These are phyloP conservation scores for Drosophila recens DNA, from an alignment of 2,888 invertebrate genomes.

Conservation along the genomic window DNA sequence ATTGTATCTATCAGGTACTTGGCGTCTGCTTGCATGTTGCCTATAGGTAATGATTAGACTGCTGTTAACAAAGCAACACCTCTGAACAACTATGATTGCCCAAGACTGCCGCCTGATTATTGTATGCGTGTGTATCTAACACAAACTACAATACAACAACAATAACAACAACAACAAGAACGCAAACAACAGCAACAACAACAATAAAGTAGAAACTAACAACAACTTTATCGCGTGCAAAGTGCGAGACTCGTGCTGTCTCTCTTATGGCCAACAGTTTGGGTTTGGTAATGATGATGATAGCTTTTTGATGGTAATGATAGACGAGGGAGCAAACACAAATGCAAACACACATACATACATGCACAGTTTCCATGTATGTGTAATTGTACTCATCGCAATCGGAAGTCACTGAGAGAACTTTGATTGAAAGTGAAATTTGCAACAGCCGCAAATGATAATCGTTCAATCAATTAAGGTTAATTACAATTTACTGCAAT, in stretches of 20 bases:
- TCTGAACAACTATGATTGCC: slow-evolving; percentile 64
- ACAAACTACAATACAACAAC: slow-evolving; percentile 27
- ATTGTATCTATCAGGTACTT: slow-evolving; percentile 39
- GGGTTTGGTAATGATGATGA: slow-evolving; percentile 75
- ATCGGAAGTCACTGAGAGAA: slow-evolving; percentile 68
- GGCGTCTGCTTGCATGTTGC: slow-evolving; percentile 36
- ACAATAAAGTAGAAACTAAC: slow-evolving; percentile 16
- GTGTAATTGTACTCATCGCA: slow-evolving; percentile 55
- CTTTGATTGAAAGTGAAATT: slow-evolving; percentile 74
- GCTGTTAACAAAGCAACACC: slow-evolving; percentile 75
- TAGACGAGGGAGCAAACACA: slow-evolving; percentile 51
- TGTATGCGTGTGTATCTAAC: slow-evolving; percentile 50
- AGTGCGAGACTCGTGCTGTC: slow-evolving; percentile 73
- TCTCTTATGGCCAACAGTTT: slow-evolving; percentile 41
- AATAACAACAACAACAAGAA: slow-evolving; percentile 26
- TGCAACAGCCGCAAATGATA: slow-evolving; percentile 58
- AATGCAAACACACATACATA: slow-evolving; percentile 9
- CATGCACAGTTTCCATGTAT: slow-evolving; percentile 24
- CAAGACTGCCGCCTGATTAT: slow-evolving; percentile 51
- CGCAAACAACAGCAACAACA: slow-evolving; percentile 37
- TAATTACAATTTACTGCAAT: slow-evolving; percentile 74
- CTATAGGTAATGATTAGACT: slow-evolving; percentile 53
- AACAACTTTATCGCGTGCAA: slow-evolving; percentile 71
- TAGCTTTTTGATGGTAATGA: slow-evolving; percentile 79
- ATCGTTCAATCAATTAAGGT: slow-evolving; percentile 79